Conservation (phyloP, 1,140 invertebrate genomes). For the Yoshiicerus persimilis region DNA sequence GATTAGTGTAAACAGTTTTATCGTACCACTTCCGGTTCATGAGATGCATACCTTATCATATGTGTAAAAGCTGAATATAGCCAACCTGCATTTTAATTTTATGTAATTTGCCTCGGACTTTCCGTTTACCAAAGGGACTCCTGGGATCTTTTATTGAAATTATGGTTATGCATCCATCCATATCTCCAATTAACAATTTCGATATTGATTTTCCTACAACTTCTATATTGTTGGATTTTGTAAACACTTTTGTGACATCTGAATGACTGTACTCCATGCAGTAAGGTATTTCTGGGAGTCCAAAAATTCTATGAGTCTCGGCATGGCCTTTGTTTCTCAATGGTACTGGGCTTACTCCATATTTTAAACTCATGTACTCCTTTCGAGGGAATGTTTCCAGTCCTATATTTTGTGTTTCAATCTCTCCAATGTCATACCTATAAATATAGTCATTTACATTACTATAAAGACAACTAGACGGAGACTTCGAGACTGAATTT, state of each 20-base stretch:
- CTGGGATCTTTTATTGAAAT: slow-evolving; percentile 33
- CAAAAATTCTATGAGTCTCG: slow-evolving; percentile 42
- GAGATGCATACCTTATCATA: no score
- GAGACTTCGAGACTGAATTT: no score
- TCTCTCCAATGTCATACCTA: slow-evolving; percentile 48
- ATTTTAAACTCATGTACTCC: slow-evolving; percentile 25
- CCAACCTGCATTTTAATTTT: slow-evolving; percentile 20
- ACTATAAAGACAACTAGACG: no score
- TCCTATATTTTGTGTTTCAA: slow-evolving; percentile 38
- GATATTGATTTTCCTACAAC: slow-evolving; percentile 9
- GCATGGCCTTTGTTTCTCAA: slow-evolving; percentile 42
- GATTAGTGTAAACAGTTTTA: no score
- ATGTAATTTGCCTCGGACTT: slow-evolving; percentile 37
- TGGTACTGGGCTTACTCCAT: neutral
- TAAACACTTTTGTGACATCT: neutral
- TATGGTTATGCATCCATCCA: slow-evolving; percentile 39
- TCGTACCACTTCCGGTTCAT: no score
- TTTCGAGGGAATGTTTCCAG: slow-evolving; percentile 36
- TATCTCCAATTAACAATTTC: slow-evolving; percentile 32
- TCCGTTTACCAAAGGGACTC: slow-evolving; percentile 27
- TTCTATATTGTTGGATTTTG: no score
- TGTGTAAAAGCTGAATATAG: no score
- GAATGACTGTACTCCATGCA: slow-evolving; percentile 34
- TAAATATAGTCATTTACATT: no score
- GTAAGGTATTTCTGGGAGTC: slow-evolving; percentile 29